These are phyloP conservation scores for Oscheius sp. DNA, from an alignment of 2,888 invertebrate species.

Conservation along the genomic window DNA sequence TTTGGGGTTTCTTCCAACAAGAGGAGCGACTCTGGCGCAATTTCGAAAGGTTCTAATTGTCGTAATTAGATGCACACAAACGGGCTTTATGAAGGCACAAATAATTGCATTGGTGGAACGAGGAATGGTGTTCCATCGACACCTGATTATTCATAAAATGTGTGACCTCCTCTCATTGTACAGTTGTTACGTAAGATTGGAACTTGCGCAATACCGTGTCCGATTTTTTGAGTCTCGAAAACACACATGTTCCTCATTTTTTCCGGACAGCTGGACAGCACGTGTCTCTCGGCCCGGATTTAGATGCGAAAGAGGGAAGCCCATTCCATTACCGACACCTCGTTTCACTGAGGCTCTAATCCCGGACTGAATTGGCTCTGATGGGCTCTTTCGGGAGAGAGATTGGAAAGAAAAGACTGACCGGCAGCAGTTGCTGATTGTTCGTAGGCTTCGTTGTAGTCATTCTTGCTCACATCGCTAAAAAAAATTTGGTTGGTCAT, in stretches of 20 bases:
- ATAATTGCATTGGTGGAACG: slow-evolving; percentile 10
- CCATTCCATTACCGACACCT: slow-evolving; percentile 25
- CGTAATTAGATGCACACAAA: not conserved
- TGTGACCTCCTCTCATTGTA: too few species aligned
- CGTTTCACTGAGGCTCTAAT: slow-evolving; percentile 21
- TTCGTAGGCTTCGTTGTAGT: slow-evolving; percentile 20
- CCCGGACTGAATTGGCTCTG: slow-evolving; percentile 16
- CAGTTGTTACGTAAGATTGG: too few species aligned
- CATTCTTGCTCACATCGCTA: slow-evolving; percentile 6
- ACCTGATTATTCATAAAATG: too few species aligned
- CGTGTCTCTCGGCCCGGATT: too few species aligned
- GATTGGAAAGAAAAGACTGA: slow-evolving; percentile 6
- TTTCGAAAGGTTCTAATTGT: not conserved
- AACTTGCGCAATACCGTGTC: too few species aligned
- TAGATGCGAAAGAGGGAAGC: too few species aligned
- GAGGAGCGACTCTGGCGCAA: not conserved
- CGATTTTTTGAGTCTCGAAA: too few species aligned
- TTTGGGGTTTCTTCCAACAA: not conserved
- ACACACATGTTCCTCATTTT: too few species aligned
- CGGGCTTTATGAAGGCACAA: slow-evolving; percentile 15
- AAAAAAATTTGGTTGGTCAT: not conserved
- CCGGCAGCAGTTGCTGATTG: slow-evolving; percentile 33
- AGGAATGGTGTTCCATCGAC: not conserved
- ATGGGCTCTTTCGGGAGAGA: not conserved
- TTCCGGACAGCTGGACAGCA: too few species aligned